Evolutionary conservation across 2,113 vertebrate genomes (phyloP).

Genomic region (Pedetes capensis): DNA sequence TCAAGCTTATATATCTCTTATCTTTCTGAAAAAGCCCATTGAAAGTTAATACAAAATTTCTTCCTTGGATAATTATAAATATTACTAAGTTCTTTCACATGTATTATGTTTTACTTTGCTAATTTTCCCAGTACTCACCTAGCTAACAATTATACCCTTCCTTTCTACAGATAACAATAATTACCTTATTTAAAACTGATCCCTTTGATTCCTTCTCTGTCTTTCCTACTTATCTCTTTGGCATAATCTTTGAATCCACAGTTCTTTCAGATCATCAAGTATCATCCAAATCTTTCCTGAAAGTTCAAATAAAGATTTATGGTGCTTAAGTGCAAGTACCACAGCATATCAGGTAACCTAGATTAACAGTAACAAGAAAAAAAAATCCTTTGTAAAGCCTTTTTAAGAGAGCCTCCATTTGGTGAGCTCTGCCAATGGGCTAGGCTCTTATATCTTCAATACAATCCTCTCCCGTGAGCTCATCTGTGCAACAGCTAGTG

Average conservation of each 20-base stretch:
- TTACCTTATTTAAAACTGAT: not conserved
- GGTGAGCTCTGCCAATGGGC: not conserved
- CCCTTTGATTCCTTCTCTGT: not conserved
- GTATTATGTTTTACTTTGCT: not conserved
- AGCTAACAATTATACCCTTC: not conserved
- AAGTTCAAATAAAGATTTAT: not conserved
- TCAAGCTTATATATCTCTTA: not conserved
- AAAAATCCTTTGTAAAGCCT: not conserved
- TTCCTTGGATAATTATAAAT: not conserved
- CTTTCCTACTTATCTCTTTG: not conserved
- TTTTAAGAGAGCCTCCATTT: not conserved
- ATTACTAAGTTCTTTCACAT: not conserved
- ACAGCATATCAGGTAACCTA: not conserved
- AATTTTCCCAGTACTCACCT: not conserved
- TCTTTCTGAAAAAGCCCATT: not conserved
- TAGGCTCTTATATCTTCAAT: not conserved
- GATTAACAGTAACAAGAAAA: not conserved
- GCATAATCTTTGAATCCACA: not conserved
- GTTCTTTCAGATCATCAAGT: not conserved
- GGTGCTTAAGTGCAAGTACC: not conserved
- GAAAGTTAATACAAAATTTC: slow-evolving; percentile 9
- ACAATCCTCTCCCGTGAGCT: not conserved
- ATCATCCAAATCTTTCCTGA: not conserved
- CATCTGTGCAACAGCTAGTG: not conserved
- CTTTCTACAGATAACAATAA: not conserved